Evolutionary conservation across 1,140 invertebrate genomes (phyloP), one percentile per base, ranked within the genome.

Genomic region (Anastatus disparis): DNA sequence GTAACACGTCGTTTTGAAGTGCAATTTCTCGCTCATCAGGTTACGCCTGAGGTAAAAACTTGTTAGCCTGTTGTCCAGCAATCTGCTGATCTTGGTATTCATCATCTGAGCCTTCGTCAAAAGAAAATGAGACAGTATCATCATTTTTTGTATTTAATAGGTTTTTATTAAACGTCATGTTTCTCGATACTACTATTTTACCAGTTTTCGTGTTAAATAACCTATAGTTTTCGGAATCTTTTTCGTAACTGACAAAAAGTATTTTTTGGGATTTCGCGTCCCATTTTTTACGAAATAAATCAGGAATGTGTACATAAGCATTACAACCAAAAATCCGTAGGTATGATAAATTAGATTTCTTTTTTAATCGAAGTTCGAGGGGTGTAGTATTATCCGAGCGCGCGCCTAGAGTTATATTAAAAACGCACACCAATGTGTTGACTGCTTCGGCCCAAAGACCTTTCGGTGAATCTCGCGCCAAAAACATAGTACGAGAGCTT

Each of bases 401-500:
- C 6, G 38, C 2, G 1, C 52, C n/a, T 0, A 58, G 15, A 15
- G 31, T 59, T 12, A 44, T 13, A 53, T 61, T 61, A 2, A 69
- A 27, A 17, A 40, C 17, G 20, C 61, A 53, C 22, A 59, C 67
- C 7, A 46, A 27, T 13, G 67, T 69, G n/a, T 59, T 59, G 3
- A 69, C 22, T 0, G 66, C 56, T 40, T 69, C 66, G 13, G 66
- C 42, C 55, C 66, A 69, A n/a, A 69, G 29, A 1, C 31, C 20
- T n/a, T 79, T 73, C 29, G 75, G 73, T 29, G 88, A 59, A 20
- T 82, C 71, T 38, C 78, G 72, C 17, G 77, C 74, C 15, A 77
- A 44, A 9, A 87, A 53, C 83, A 87, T 84, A 13, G 79, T 75
- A 38, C 81, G 59, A 1, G 84, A 83, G 61, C 73, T 78, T 69